These are phyloP conservation scores for Cephus spinipes DNA, from an alignment of 2,888 invertebrate genomes.

Conservation along the genomic window DNA sequence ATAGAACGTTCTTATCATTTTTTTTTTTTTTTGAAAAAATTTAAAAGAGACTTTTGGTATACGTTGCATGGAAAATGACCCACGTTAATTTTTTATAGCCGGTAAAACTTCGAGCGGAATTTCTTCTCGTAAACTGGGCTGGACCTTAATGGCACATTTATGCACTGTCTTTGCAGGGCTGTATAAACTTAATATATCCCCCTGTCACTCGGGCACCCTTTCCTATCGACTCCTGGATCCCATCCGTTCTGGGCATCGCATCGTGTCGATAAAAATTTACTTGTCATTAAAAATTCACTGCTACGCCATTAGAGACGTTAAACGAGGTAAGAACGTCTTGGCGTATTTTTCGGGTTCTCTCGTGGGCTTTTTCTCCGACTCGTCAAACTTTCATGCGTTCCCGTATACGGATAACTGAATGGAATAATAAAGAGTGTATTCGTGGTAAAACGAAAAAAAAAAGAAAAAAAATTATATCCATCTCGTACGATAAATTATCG, in stretches of 20 bases:
- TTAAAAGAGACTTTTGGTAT: too few relatives aligned
- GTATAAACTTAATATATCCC: constrained; percentile 17
- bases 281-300: constrained; percentile 11
- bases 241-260: too few relatives aligned
- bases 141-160: constrained; percentile 17
- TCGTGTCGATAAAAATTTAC: constrained; percentile 11
- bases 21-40: neutral
- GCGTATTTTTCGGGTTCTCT: neutral
- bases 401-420: too few relatives aligned
- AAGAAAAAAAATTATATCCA: too few relatives aligned
- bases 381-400: too few relatives aligned
- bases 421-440: too few relatives aligned
- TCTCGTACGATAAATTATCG: too few relatives aligned
- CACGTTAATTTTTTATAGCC: neutral
- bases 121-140: constrained; percentile 13
- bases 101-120: neutral
- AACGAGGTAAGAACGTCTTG: neutral
- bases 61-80: neutral
- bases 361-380: too few relatives aligned
- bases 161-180: constrained; percentile 17
- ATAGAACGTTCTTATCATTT: too few relatives aligned
- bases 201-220: too few relatives aligned
- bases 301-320: neutral
- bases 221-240: too few relatives aligned
- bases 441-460: too few relatives aligned